A percentile compares a stretch with the other conserved stretches of the same genome.
phyloP scores from a whole-genome alignment of 1,140 invertebrate species.

The Leptopilina clavipes region DNA sequence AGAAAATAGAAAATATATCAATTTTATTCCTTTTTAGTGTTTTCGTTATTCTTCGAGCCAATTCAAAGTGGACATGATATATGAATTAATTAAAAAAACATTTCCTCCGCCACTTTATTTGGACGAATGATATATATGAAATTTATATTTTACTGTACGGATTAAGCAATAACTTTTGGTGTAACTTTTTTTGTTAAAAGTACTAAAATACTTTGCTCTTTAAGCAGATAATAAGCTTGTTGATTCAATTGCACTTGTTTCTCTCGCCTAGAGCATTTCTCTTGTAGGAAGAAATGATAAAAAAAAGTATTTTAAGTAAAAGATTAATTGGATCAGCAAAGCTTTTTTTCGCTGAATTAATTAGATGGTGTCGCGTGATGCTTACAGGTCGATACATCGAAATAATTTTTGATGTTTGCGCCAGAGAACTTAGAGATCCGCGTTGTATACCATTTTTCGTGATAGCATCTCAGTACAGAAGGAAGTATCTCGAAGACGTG shows the following conservation, averaged over 20 bases:
- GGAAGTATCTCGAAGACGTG: slow-evolving; percentile 8
- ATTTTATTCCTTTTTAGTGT: background rate
- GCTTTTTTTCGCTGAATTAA: slow-evolving; percentile 29
- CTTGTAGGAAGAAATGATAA: background rate
- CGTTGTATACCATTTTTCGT: slow-evolving; percentile 26
- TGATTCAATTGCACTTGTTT: slow-evolving; percentile 1
- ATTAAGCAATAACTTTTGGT: slow-evolving; percentile 10
- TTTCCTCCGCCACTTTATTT: background rate
- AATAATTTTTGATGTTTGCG: background rate
- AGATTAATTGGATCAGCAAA: slow-evolving; percentile 14
- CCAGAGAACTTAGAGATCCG: slow-evolving; percentile 24
- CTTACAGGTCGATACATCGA: slow-evolving; percentile 14
- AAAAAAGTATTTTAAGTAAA: background rate
- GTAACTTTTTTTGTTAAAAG: background rate
- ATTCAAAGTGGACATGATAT: background rate
- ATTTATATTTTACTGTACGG: background rate
- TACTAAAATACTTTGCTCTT: slow-evolving; percentile 19
- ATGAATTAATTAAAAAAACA: background rate
- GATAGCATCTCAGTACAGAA: slow-evolving; percentile 33
- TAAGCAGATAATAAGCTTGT: background rate
- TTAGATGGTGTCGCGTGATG: slow-evolving; percentile 27
- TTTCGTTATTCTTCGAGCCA: background rate
- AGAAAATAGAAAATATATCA: too few species aligned
- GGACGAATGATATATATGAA: background rate
- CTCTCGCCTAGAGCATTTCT: background rate